Evolutionary conservation across 2,888 invertebrate genomes (phyloP).

Genomic region (Brachyopa scutellaris): DNA sequence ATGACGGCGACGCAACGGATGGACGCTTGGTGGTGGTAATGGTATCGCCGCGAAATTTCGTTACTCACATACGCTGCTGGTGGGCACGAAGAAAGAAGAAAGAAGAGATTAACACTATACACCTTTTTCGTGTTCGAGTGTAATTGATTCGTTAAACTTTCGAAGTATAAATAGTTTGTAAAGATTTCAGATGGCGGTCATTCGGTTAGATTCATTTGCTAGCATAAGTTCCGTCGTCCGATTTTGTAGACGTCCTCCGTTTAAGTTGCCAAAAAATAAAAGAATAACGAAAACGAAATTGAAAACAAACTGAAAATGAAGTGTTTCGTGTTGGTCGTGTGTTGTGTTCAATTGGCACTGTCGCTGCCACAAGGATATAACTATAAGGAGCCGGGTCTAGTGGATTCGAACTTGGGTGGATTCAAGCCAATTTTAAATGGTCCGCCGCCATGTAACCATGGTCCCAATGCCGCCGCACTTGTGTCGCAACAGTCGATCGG

Average conservation of each 20-base stretch:
- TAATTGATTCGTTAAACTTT: conserved; percentile 71
- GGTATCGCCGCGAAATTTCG: conserved; percentile 49
- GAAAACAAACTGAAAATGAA: conserved; percentile 58
- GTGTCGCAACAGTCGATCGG: conserved; percentile 73
- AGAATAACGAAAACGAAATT: background rate
- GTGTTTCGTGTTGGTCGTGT: conserved; percentile 64
- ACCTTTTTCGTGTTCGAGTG: conserved; percentile 70
- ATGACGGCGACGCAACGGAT: conserved; percentile 18
- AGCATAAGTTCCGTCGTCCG: conserved; percentile 55
- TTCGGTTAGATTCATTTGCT: conserved; percentile 73
- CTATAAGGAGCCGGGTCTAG: conserved; percentile 58
- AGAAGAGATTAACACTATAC: conserved; percentile 68
- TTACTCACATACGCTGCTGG: conserved; percentile 34
- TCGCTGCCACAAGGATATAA: conserved; percentile 73
- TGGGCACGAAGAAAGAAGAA: conserved; percentile 64
- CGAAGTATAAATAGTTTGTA: conserved; percentile 75
- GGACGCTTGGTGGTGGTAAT: conserved; percentile 51
- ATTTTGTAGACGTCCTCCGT: conserved; percentile 18
- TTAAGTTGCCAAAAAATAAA: background rate
- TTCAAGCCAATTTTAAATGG: conserved; percentile 45
- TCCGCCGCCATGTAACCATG: conserved; percentile 70
- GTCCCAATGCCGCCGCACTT: conserved; percentile 50
- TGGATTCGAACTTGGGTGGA: conserved; percentile 45
- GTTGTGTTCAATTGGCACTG: conserved; percentile 52
- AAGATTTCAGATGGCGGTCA: conserved; percentile 72